phyloP scores from a whole-genome alignment of 92 coral and sea anemone genomes.

The Phenganax subtilis region DNA sequence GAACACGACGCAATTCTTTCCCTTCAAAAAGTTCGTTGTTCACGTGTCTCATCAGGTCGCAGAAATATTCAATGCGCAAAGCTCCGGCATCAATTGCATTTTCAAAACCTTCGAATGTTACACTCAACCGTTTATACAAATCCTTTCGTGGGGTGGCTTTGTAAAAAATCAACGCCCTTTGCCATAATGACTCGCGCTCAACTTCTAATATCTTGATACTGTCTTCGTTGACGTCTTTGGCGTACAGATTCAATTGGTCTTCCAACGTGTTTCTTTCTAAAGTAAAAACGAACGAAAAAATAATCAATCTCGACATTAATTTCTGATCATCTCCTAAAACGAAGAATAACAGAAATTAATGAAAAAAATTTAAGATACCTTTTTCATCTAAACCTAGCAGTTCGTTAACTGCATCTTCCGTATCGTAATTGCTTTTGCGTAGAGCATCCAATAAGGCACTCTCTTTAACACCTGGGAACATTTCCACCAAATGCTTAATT shows the following conservation, averaged over 20 bases:
- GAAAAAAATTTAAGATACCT: not conserved
- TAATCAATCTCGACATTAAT: not conserved
- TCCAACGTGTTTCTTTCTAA: not conserved
- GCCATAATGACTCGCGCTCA: not conserved
- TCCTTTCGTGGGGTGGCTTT: not conserved
- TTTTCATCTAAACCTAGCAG: not conserved
- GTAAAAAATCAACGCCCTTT: not conserved
- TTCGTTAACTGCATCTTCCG: not conserved
- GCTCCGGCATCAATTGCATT: conserved; percentile 2
- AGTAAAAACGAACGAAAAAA: not conserved
- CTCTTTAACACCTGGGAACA: not conserved
- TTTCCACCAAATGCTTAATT: not conserved
- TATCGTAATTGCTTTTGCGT: not conserved
- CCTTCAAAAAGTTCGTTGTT: conserved; percentile 2
- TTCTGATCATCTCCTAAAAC: not conserved
- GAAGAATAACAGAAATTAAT: not conserved
- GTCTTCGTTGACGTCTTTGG: not conserved
- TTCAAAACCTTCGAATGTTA: not conserved
- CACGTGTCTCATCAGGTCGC: not conserved
- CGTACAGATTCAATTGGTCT: not conserved
- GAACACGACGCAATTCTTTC: not conserved
- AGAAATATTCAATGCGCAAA: not conserved
- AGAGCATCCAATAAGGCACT: not conserved
- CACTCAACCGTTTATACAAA: not conserved
- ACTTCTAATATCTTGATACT: not conserved